Evolutionary conservation across 1,140 invertebrate species (phyloP).

Genomic region (Zaprionus lachaisei): DNA sequence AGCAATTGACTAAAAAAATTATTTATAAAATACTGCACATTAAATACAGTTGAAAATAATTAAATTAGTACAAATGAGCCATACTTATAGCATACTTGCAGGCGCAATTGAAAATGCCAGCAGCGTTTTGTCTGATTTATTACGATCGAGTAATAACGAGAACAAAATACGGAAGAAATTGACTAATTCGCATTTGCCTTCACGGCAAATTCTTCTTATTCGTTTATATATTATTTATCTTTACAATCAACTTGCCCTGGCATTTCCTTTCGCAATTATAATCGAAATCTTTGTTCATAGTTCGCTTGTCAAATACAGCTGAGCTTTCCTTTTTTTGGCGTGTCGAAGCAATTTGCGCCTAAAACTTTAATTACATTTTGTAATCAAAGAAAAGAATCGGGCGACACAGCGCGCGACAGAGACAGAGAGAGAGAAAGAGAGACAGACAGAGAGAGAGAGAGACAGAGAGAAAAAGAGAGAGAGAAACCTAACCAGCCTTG

Average conservation of each 20-base stretch:
- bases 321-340: background rate
- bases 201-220: background rate
- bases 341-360: slow-evolving; percentile 5
- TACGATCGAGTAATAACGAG: too few species aligned
- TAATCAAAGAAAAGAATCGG: slow-evolving; percentile 5
- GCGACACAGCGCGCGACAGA: background rate
- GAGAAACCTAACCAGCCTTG: background rate
- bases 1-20: too few species aligned
- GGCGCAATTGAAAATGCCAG: too few species aligned
- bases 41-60: too few species aligned
- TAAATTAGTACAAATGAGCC: too few species aligned
- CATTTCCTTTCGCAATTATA: slow-evolving; percentile 2
- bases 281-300: slow-evolving; percentile 6
- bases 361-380: slow-evolving; percentile 5
- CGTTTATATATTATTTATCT: background rate
- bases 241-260: background rate
- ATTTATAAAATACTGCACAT: too few species aligned
- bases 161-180: too few species aligned
- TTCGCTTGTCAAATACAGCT: background rate
- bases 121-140: too few species aligned
- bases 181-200: too few species aligned
- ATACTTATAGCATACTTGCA: too few species aligned
- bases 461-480: background rate
- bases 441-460: background rate
- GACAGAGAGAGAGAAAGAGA: background rate